Evolutionary conservation across 2,113 vertebrate genomes (phyloP).

Genomic region (Festucalex cinctus): DNA sequence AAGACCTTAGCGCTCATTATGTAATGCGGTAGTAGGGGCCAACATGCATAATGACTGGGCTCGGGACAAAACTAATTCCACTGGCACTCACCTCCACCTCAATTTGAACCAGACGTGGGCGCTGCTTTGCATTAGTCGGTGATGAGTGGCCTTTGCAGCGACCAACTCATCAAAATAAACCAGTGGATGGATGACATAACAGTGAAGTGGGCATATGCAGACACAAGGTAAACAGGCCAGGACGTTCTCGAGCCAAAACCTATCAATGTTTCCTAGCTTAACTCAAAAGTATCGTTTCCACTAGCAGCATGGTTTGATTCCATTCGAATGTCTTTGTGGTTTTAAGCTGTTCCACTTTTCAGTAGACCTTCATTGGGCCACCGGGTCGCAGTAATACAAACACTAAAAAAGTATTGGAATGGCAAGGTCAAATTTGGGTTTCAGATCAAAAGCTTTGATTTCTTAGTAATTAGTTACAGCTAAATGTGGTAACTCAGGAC

Average conservation of each 20-base stretch:
- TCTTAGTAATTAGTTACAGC: no score
- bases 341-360: no score
- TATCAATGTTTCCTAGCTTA: background rate
- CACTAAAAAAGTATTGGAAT: no score
- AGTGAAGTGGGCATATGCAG: background rate
- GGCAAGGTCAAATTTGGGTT: no score
- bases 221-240: conserved; percentile 3
- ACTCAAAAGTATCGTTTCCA: background rate
- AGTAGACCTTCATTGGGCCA: no score
- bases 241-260: background rate
- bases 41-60: background rate
- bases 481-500: no score
- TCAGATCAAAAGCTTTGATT: no score
- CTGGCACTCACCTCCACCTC: conserved; percentile 9
- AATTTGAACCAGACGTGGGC: conserved; percentile 4
- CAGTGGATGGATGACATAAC: background rate
- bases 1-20: background rate
- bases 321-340: no score
- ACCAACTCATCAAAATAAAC: background rate
- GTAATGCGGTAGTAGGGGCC: background rate
- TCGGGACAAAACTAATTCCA: background rate
- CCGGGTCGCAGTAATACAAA: no score
- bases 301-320: background rate
- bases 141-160: background rate
- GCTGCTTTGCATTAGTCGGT: background rate